Conservation (phyloP, 1,140 invertebrate species). For the Pseudobourletiella spinata region DNA sequence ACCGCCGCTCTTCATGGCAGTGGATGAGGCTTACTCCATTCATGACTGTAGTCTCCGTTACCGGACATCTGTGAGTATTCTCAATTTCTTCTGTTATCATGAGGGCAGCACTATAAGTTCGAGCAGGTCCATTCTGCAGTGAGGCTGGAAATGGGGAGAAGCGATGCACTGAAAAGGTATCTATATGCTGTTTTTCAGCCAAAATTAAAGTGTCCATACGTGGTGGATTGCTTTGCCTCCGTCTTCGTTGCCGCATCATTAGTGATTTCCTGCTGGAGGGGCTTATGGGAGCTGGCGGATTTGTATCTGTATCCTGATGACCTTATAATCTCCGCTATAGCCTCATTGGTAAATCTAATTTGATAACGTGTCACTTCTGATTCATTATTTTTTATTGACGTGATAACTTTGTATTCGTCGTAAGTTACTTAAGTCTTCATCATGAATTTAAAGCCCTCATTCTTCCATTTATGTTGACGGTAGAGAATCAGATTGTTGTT, state of each 20-base stretch:
- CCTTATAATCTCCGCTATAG: constrained; percentile 52
- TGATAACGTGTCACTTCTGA: no score
- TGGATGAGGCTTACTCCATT: constrained; percentile 34
- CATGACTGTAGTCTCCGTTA: constrained; percentile 32
- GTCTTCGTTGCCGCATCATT: constrained; percentile 70
- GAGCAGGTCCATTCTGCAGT: no score
- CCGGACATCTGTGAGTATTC: constrained; percentile 23
- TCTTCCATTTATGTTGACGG: no score
- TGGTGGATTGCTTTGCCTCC: constrained; percentile 74
- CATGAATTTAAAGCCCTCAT: no score
- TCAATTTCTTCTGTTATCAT: background rate
- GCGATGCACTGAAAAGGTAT: no score
- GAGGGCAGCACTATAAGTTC: background rate
- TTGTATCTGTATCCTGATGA: constrained; percentile 62
- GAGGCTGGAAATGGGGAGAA: no score
- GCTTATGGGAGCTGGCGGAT: constrained; percentile 70
- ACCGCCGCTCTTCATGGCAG: constrained; percentile 38
- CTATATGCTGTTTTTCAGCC: no score
- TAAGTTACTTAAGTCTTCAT: constrained; percentile 1
- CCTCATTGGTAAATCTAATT: constrained; percentile 68
- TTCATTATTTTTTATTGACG: no score
- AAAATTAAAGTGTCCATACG: constrained; percentile 44
- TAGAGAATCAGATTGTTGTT: no score
- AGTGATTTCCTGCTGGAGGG: constrained; percentile 79
- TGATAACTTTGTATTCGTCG: background rate